A percentile compares a stretch with the other conserved stretches of the same genome.
phyloP scores from a whole-genome alignment of 53 echinoderm and acorn worm genomes.

The Antedon mediterranea region DNA sequence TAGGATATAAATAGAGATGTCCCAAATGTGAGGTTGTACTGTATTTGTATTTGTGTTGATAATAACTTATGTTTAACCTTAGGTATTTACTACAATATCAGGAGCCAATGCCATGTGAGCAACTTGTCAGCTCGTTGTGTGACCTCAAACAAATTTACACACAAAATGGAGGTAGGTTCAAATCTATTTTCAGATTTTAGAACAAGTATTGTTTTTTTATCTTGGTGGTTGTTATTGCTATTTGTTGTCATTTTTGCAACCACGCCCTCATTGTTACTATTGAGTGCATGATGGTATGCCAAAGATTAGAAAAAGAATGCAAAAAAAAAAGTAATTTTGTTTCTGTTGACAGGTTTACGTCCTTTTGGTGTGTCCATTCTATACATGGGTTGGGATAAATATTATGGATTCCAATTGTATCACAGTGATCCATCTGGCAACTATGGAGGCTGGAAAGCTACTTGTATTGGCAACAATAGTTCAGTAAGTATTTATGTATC shows the following conservation, averaged over 20 bases:
- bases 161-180: conserved; percentile 73
- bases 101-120: conserved; percentile 95
- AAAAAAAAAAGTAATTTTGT: too few relatives aligned
- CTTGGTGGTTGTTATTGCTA: too few relatives aligned
- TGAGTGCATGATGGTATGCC: too few relatives aligned
- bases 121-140: conserved; percentile 90
- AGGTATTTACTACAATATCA: conserved; percentile 95
- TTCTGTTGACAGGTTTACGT: conserved; percentile 51
- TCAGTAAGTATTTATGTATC: conserved; percentile 58
- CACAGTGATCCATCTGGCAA: conserved; percentile 99
- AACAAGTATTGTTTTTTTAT: too few relatives aligned
- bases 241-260: too few relatives aligned
- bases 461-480: conserved; percentile 98
- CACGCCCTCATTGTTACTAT: too few relatives aligned
- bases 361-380: conserved; percentile 97
- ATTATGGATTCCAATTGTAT: conserved; percentile 95
- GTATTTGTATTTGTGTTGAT: too few relatives aligned
- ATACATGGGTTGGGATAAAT: conserved; percentile 99
- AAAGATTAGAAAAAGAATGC: too few relatives aligned
- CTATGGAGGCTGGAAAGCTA: conserved; percentile 99
- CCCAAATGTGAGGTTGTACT: too few relatives aligned
- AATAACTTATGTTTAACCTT: background rate
- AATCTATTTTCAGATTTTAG: too few relatives aligned
- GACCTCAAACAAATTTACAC: conserved; percentile 99
- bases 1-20: too few relatives aligned